Base-by-base conservation (phyloP, 2,113 vertebrate genomes). In the Charadrius vociferus region DNA sequence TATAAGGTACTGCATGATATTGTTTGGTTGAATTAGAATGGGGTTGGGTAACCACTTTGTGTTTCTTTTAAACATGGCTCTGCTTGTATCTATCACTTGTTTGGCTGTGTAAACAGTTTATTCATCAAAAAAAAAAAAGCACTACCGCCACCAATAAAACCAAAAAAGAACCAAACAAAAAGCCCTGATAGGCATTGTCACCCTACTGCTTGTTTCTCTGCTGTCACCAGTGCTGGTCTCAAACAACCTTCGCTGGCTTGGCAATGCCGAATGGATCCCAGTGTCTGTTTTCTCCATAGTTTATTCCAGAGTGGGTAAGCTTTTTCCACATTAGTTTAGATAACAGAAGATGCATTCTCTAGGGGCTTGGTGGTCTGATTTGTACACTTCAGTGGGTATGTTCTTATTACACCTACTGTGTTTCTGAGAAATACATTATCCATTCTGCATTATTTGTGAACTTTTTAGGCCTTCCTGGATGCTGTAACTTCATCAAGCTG, bases 1-100 rank as follows among this genome's bases (percentile, higher is more conserved):
- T 99, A 99, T 83, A 99, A 99, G 99, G 99, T 99, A 98, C 29
- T 67, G 7, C 20, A 7, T 56, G 23, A 18, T 70, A 19, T 22
- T 1, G 2, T 81, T 79, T 75, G 29, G 24, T 56, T 86, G 59
- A 75, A 47, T 47, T 83, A 30, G 29, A 71, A 0, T 71, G 18
- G 17, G 34, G 16, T 62, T 78, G 56, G 32, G 43, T 27, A 55
- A 18, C 94, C 14, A 12, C 32, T 95, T 58, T n/a, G 30, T 66
- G 12, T 56, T 88, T 70, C 63, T 73, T 78, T 78, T 43, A 67
- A 91, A 43, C 3, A 6, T 39, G 19, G 1, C 22, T 86, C 24
- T 89, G 17, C 37, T 47, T 73, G 16, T 34, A 36, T 73, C 0
- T 1, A 63, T 89, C 10, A 4, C 11, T 52, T 81, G 7, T 62